These are phyloP conservation scores for Hemiscyllium ocellatum DNA, from an alignment of 2,113 vertebrate genomes.

Conservation along the genomic window DNA sequence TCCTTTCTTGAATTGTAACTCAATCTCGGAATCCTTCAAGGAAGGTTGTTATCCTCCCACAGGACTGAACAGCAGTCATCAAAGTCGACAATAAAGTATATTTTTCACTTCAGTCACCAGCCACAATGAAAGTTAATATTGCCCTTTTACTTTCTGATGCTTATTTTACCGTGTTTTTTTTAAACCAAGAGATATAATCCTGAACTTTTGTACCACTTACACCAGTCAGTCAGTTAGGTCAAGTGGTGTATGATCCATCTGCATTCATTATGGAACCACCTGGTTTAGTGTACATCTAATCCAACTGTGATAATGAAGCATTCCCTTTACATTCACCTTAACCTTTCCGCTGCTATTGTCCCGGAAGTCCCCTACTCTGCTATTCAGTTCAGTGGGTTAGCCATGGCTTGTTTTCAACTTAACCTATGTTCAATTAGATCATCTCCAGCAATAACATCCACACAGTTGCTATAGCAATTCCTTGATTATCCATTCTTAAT, in stretches of 20 bases:
- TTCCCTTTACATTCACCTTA: neutral
- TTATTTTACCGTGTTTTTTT: neutral
- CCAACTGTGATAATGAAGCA: neutral
- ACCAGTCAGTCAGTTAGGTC: conserved; percentile 73
- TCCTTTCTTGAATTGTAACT: neutral
- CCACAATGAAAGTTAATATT: neutral
- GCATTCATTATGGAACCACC: conserved; percentile 76
- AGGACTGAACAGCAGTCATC: neutral
- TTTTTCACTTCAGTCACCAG: neutral
- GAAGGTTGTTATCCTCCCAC: neutral
- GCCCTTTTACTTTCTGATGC: neutral
- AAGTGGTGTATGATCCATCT: conserved; percentile 82
- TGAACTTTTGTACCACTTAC: conserved; percentile 76
- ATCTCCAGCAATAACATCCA: neutral
- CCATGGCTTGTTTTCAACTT: neutral
- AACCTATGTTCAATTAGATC: neutral
- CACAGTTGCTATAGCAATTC: neutral
- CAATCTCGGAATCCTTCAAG: neutral
- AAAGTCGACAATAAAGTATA: neutral
- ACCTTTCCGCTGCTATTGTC: neutral
- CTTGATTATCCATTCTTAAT: neutral
- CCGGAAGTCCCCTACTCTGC: neutral
- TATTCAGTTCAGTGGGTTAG: neutral
- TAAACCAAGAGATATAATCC: conserved; percentile 67
- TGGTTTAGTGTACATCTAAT: conserved; percentile 87